Percentiles rank a stretch among this genome's conserved stretches.
Conservation (phyloP, 2,888 invertebrate genomes). For the Itoplectis maculator region DNA sequence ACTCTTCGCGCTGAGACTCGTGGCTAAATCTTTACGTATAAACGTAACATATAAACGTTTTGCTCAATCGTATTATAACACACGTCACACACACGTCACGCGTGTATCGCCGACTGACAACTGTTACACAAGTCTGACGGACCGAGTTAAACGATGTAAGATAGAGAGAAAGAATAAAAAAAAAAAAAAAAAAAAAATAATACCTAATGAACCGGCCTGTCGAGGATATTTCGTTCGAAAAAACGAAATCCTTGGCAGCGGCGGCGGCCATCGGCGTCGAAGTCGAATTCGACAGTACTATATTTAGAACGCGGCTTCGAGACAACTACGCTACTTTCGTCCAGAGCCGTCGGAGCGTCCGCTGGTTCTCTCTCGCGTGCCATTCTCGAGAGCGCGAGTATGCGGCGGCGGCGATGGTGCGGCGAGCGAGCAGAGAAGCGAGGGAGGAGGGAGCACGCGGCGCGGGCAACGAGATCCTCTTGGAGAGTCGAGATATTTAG, state of each 20-base stretch:
- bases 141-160: background rate
- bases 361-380: too few species aligned
- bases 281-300: slow-evolving; percentile 57
- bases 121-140: background rate
- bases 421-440: too few species aligned
- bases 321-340: slow-evolving; percentile 54
- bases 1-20: slow-evolving; percentile 27
- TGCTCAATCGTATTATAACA: slow-evolving; percentile 43
- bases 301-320: slow-evolving; percentile 58
- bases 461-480: slow-evolving; percentile 45
- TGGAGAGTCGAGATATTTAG: slow-evolving; percentile 57
- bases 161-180: background rate
- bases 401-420: too few species aligned
- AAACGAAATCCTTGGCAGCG: slow-evolving; percentile 22
- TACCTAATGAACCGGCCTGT: background rate
- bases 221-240: slow-evolving; percentile 17
- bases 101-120: background rate
- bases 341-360: too few species aligned
- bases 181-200: slow-evolving; percentile 9
- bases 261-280: slow-evolving; percentile 8
- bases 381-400: slow-evolving; percentile 43
- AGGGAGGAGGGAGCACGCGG: background rate
- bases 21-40: slow-evolving; percentile 53
- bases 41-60: slow-evolving; percentile 46
- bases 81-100: slow-evolving; percentile 1